Evolutionary conservation across 37 sponge, comb jelly and placozoan genomes (phyloP), one percentile per base, ranked within the genome.

Genomic region (Cladorhizidae sp.): DNA sequence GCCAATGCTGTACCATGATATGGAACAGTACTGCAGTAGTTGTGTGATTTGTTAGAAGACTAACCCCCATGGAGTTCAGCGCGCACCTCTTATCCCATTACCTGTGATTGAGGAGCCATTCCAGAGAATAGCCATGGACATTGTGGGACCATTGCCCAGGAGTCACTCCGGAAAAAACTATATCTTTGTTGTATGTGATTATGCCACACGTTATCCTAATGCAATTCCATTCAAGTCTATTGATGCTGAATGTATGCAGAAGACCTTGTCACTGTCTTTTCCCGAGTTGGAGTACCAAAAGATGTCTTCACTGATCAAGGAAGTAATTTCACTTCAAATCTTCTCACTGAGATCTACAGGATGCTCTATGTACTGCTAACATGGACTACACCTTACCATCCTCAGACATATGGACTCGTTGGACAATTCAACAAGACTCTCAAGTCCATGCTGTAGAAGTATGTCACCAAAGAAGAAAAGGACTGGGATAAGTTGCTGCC

Each of bases 161-260:
- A 86, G 74, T 38, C 75, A 43, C 0, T 5, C 57, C 12, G 86
- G 86, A 2, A 74, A 90, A 25, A 43, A 70, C 25, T 90, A 76
- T 51, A 75, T 90, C 9, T 31, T 85, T 23, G 78, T 81, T 40
- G 25, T 90, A 3, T 80, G 86, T 74, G 82, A 85, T 65, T 90
- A 85, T 75, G 86, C 91, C 15, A 90, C 86, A 23, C 39, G 86
- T 14, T 90, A 80, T 40, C 91, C 82, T 26, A 82, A 90, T 63
- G 91, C 86, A 0, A 31, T 90, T 23, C 78, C 86, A 36, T 65
- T 85, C 32, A 63, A 57, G 25, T 63, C 36, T 5, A 80, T 85
- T 37, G 81, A 79, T 78, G 86, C 91, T 11, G 37, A 23, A 32
- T 40, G 79, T 29, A 61, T 90, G 91, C 86, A 21, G 83, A 90